Conservation (phyloP, 2,797 vertebrate species). For the Poeciliopsis gracilis region DNA sequence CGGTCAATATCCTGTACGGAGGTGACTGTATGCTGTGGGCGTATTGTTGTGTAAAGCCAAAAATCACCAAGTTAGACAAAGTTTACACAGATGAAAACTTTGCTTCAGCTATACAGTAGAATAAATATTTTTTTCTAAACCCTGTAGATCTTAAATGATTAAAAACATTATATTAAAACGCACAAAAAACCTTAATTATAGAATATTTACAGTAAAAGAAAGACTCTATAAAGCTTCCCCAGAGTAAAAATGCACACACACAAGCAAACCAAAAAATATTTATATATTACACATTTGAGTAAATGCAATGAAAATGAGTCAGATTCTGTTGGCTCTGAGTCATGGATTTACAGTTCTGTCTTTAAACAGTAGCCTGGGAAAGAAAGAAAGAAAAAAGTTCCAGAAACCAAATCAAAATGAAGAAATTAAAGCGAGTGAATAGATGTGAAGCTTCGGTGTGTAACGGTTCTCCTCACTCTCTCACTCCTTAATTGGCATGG, state of each 20-base stretch:
- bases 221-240: background rate
- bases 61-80: background rate
- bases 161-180: background rate
- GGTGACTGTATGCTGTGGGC: background rate
- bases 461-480: slow-evolving; percentile 68
- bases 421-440: slow-evolving; percentile 73
- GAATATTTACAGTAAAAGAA: background rate
- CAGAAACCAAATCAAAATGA: slow-evolving; percentile 71
- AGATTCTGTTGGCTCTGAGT: no score
- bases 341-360: slow-evolving; percentile 56
- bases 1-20: background rate
- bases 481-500: slow-evolving; percentile 98
- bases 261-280: no score
- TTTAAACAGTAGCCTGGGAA: slow-evolving; percentile 72
- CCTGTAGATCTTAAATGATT: background rate
- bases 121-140: background rate
- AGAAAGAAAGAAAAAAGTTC: slow-evolving; percentile 15
- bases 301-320: no score
- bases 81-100: no score
- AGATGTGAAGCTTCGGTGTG: slow-evolving; percentile 65
- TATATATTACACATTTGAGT: no score
- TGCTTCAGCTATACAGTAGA: background rate
- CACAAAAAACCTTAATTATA: background rate
- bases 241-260: background rate
- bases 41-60: background rate